Percentiles rank a stretch among this genome's conserved stretches.
Conservation (phyloP, 35 echinoderm and acorn worm species). For the Heliocidaris tuberculata region DNA sequence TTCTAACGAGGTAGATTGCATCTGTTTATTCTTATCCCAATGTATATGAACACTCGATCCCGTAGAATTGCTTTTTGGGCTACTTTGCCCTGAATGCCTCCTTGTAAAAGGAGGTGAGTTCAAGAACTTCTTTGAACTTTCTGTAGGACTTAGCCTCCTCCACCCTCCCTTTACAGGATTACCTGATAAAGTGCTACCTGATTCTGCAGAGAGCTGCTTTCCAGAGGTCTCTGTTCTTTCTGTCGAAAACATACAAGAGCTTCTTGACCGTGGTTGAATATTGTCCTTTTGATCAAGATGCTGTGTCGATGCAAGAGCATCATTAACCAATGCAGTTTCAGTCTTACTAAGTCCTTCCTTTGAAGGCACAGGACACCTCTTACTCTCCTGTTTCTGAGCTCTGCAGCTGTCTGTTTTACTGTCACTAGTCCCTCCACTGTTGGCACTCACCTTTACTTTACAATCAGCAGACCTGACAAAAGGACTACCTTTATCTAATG, state of each 20-base stretch:
- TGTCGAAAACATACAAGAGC: neutral
- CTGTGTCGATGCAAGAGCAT: neutral
- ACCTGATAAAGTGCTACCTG: neutral
- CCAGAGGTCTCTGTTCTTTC: neutral
- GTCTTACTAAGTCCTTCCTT: neutral
- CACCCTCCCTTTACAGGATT: neutral
- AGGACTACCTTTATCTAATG: neutral
- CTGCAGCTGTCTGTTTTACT: neutral
- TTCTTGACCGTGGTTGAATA: neutral
- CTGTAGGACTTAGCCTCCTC: neutral
- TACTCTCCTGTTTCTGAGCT: neutral
- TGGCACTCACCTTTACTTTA: neutral
- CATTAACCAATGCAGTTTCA: neutral
- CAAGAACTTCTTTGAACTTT: neutral
- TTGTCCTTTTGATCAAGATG: neutral
- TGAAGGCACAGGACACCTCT: neutral
- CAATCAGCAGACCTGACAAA: neutral
- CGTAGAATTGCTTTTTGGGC: neutral
- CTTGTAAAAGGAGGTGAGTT: neutral
- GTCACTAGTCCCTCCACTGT: neutral
- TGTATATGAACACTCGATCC: slow-evolving; percentile 2
- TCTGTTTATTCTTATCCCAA: neutral
- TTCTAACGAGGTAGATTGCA: neutral
- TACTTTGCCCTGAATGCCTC: neutral
- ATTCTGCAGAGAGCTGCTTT: neutral